Base-by-base conservation (phyloP, 2,888 invertebrate genomes). In the Rhagophthalmus giganteus region DNA sequence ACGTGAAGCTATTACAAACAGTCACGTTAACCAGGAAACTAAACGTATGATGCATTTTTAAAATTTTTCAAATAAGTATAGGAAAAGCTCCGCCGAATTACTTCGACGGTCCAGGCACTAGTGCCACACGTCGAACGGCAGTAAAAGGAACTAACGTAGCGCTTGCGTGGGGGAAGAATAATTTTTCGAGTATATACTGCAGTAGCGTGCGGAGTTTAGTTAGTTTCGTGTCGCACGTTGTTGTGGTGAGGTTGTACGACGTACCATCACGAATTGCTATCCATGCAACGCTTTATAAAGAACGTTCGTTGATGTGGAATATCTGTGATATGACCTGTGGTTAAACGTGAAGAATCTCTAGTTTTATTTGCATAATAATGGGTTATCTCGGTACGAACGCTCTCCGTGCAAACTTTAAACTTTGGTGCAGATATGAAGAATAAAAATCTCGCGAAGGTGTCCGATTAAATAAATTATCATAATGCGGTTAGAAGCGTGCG, bases 401-500 rank as follows among this genome's bases (percentile, higher is more conserved):
- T 24, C 12, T 3, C 37, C 20, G 24, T 28, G 16, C 14, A 25
- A 3, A 26, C 28, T 14, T 28, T 35, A 16, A 35, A 31, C 20
- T 26, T 41, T 37, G 31, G 25, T 42, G 11, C 35, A 35, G 25
- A 28, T 32, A 42, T 49, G 44, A 42, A 38, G 37, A 31, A 32
- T 50, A 44, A 48, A 37, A 41, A 37, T 25, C 35, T 30, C 14
- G n/a, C n/a, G n/a, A 13, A 14, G 3, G 13, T 39, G 30, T 12
- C n/a, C n/a, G n/a, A 14, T 14, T 11, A 35, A 24, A 37, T 24
- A 30, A 35, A 74, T 75, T 76, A 74, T 55, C 65, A 72, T 69
- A 74, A 80, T 79, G 79, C 73, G 70, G 71, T 71, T 74, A 72
- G 74, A 75, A 69, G 76, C 78, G 76, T 73, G 77, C 15, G 54